These are phyloP conservation scores for Camponotus floridanus DNA, from an alignment of 1,140 invertebrate genomes.

Conservation along the genomic window DNA sequence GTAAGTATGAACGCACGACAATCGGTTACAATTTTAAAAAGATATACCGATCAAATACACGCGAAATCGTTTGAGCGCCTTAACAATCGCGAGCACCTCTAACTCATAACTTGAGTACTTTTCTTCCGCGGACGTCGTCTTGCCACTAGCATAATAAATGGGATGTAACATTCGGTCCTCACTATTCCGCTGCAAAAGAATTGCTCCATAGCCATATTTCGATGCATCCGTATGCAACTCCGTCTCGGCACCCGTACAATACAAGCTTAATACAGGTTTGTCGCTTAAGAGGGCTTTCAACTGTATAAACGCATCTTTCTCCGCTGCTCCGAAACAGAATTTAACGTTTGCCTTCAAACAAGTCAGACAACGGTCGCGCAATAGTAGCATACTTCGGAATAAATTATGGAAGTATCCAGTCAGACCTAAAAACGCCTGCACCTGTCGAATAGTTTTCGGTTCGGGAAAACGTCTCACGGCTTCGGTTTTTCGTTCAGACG, in stretches of 20 bases:
- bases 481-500: background rate
- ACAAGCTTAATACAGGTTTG: too few relatives aligned
- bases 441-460: background rate
- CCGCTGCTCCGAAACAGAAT: too few relatives aligned
- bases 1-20: background rate
- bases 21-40: background rate
- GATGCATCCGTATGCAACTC: too few relatives aligned
- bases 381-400: background rate
- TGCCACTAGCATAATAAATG: background rate
- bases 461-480: background rate
- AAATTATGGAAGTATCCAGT: background rate
- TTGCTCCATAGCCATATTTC: background rate
- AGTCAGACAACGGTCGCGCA: background rate
- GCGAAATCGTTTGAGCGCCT: background rate
- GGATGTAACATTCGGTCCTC: background rate
- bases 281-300: too few relatives aligned
- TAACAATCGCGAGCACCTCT: slow-evolving; percentile 1
- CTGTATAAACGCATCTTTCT: too few relatives aligned
- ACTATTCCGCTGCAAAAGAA: background rate
- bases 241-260: too few relatives aligned
- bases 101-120: slow-evolving; percentile 2
- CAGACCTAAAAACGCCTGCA: background rate
- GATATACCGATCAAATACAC: background rate
- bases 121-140: background rate
- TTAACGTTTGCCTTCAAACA: background rate